Conservation (phyloP, 2,888 invertebrate species). For the Trichogramma dendrolimi region DNA sequence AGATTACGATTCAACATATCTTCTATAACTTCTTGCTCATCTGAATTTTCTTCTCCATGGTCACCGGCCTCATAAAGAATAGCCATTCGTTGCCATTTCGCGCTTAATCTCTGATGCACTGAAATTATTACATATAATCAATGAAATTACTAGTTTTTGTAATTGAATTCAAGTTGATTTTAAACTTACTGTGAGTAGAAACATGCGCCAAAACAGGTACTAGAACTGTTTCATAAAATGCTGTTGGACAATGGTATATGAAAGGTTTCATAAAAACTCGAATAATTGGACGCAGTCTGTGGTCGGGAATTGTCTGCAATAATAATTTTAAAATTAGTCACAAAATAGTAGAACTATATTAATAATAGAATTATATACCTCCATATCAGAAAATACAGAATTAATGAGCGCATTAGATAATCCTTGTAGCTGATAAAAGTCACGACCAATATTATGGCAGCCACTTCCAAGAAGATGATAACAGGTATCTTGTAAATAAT, state of each 20-base stretch:
- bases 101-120: constrained; percentile 61
- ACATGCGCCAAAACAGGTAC: constrained; percentile 75
- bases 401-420: constrained; percentile 70
- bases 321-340: not conserved
- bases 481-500: constrained; percentile 75
- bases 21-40: constrained; percentile 78
- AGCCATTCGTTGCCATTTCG: constrained; percentile 76
- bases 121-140: constrained; percentile 26
- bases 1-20: constrained; percentile 81
- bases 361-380: constrained; percentile 49
- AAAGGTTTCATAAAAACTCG: constrained; percentile 82
- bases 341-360: not conserved
- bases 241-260: constrained; percentile 79
- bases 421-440: constrained; percentile 75
- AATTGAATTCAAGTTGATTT: not conserved
- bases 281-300: constrained; percentile 76
- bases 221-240: constrained; percentile 71
- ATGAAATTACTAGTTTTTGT: not conserved
- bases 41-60: constrained; percentile 68
- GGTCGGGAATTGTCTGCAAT: constrained; percentile 72
- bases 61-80: constrained; percentile 73
- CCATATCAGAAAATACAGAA: constrained; percentile 67
- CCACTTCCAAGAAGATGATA: constrained; percentile 69
- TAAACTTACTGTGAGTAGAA: constrained; percentile 70
- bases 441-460: constrained; percentile 68